These are phyloP conservation scores for Catharus minimus DNA, from an alignment of 2,113 vertebrate species.

Conservation along the genomic window DNA sequence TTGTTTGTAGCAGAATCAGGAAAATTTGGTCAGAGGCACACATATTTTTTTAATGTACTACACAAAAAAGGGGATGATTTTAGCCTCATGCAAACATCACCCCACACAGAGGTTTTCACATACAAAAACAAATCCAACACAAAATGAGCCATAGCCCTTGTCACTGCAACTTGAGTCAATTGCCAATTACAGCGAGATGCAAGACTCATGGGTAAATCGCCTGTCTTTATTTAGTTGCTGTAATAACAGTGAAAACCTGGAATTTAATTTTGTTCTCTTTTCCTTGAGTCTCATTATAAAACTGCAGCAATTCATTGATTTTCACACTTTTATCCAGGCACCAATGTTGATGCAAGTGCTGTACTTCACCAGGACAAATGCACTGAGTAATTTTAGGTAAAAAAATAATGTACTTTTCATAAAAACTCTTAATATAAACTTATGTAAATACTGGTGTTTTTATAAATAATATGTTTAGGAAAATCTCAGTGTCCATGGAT, in stretches of 20 bases:
- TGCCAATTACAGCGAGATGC: neutral
- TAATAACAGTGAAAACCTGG: neutral
- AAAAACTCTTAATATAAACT: neutral
- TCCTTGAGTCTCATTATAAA: neutral
- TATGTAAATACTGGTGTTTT: neutral
- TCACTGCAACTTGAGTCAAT: neutral
- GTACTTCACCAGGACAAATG: neutral
- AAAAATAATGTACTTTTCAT: neutral
- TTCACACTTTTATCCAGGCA: neutral
- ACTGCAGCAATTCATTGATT: neutral
- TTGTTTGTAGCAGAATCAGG: neutral
- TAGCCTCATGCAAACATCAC: neutral
- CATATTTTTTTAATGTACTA: neutral
- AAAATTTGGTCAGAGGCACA: neutral
- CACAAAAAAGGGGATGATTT: neutral
- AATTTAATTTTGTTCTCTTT: neutral
- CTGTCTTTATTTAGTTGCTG: neutral
- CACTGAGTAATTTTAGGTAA: neutral
- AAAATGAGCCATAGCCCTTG: neutral
- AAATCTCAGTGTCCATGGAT: neutral
- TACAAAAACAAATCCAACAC: neutral
- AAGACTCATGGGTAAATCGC: accelerated
- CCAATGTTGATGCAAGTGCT: neutral
- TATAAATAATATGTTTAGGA: neutral
- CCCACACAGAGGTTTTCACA: neutral